phyloP scores from a whole-genome alignment of 2,113 vertebrate genomes.

The Notarius lentiginosus region DNA sequence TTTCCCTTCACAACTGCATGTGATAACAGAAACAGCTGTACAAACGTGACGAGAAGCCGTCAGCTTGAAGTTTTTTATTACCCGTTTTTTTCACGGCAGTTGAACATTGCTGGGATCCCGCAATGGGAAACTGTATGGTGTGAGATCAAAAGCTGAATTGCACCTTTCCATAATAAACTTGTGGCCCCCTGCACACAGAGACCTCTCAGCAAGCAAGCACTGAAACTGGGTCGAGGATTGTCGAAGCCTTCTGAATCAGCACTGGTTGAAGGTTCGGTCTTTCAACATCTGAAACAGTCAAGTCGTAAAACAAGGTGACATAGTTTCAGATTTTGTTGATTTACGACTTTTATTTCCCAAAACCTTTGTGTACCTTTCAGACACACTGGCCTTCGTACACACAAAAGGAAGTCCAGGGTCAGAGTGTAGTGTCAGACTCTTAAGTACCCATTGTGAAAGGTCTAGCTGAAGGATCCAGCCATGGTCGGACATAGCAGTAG shows the following conservation, averaged over 20 bases:
- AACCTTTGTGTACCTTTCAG: not conserved
- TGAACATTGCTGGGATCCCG: constrained; percentile 32
- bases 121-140: constrained; percentile 20
- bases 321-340: constrained; percentile 6
- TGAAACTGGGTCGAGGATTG: constrained; percentile 7
- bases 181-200: constrained; percentile 46
- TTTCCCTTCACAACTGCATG: not conserved
- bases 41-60: constrained; percentile 44
- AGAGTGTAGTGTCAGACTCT: not conserved
- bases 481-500: not conserved
- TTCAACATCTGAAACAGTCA: not conserved
- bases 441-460: not conserved
- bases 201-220: constrained; percentile 7
- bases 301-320: not conserved
- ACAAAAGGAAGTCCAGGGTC: not conserved
- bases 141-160: constrained; percentile 67
- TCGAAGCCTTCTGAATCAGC: not conserved
- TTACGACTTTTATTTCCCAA: too few relatives aligned
- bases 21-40: constrained; percentile 43
- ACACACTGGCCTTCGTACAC: not conserved
- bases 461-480: not conserved
- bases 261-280: not conserved
- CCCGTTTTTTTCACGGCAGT: constrained; percentile 39
- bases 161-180: constrained; percentile 70
- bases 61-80: constrained; percentile 43